phyloP scores from a whole-genome alignment of 2,888 invertebrate genomes.

The Orchestes rusci region DNA sequence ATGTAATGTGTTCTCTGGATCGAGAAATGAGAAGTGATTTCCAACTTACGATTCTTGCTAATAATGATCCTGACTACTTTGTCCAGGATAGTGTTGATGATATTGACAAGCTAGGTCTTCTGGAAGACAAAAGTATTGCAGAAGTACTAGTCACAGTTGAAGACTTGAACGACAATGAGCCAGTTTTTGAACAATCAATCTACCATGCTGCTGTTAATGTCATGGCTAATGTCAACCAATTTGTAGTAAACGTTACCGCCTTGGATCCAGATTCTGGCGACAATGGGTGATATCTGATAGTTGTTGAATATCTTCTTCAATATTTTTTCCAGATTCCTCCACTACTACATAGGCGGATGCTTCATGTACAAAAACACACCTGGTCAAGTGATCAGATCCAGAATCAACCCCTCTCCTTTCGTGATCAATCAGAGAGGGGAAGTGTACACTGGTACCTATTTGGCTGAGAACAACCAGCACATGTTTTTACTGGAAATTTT shows the following conservation, averaged over 20 bases:
- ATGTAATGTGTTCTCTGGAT: slow-evolving; percentile 73
- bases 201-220: slow-evolving; percentile 60
- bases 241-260: slow-evolving; percentile 68
- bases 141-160: slow-evolving; percentile 64
- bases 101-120: too few relatives aligned
- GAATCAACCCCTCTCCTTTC: slow-evolving; percentile 83
- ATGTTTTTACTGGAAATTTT: slow-evolving; percentile 77
- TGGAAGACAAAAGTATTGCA: slow-evolving; percentile 60
- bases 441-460: slow-evolving; percentile 68
- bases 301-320: too few relatives aligned
- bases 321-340: slow-evolving; percentile 59
- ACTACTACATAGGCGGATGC: slow-evolving; percentile 74
- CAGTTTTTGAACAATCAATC: slow-evolving; percentile 44
- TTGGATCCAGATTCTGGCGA: slow-evolving; percentile 73
- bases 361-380: slow-evolving; percentile 75
- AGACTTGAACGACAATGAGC: slow-evolving; percentile 82
- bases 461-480: slow-evolving; percentile 86
- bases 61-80: slow-evolving; percentile 73
- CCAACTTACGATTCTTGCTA: slow-evolving; percentile 70
- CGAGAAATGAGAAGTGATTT: slow-evolving; percentile 71
- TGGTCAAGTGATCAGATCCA: too few relatives aligned
- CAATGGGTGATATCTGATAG: too few relatives aligned
- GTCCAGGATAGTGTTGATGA: slow-evolving; percentile 47
- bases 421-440: slow-evolving; percentile 66
- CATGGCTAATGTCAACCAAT: slow-evolving; percentile 68